These are phyloP conservation scores for Erpobdella octoculata DNA, from an alignment of 2,888 invertebrate species.

Conservation along the genomic window DNA sequence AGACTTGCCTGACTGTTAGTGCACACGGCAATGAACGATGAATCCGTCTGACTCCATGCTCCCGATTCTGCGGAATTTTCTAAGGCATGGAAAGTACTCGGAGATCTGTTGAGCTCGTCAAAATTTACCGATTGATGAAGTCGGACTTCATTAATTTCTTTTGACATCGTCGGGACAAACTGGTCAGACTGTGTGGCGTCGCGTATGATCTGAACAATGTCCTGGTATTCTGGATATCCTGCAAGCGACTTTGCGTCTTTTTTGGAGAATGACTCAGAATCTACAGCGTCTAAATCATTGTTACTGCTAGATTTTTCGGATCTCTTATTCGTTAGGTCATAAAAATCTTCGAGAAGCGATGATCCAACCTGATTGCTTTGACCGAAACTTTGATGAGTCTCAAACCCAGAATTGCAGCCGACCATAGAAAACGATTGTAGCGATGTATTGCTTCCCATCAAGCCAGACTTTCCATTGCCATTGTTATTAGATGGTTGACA, in stretches of 20 bases:
- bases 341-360: not conserved
- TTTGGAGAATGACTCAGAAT: not conserved
- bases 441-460: slow-evolving; percentile 29
- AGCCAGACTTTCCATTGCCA: not conserved
- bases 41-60: slow-evolving; percentile 38
- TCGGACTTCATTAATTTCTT: slow-evolving; percentile 43
- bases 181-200: slow-evolving; percentile 34
- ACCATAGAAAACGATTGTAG: slow-evolving; percentile 32
- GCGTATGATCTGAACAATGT: slow-evolving; percentile 37
- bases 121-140: slow-evolving; percentile 30
- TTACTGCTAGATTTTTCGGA: not conserved
- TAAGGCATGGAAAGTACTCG: slow-evolving; percentile 38
- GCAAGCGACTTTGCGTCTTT: not conserved
- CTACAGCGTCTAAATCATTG: not conserved
- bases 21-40: slow-evolving; percentile 21
- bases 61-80: slow-evolving; percentile 48
- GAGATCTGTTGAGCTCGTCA: not conserved
- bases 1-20: slow-evolving; percentile 10
- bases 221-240: slow-evolving; percentile 32
- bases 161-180: slow-evolving; percentile 42
- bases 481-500: not conserved
- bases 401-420: slow-evolving; percentile 28
- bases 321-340: not conserved
- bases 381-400: not conserved
- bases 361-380: not conserved